Base-by-base conservation (phyloP, 2,797 vertebrate genomes). In the Clarias pachynema region DNA sequence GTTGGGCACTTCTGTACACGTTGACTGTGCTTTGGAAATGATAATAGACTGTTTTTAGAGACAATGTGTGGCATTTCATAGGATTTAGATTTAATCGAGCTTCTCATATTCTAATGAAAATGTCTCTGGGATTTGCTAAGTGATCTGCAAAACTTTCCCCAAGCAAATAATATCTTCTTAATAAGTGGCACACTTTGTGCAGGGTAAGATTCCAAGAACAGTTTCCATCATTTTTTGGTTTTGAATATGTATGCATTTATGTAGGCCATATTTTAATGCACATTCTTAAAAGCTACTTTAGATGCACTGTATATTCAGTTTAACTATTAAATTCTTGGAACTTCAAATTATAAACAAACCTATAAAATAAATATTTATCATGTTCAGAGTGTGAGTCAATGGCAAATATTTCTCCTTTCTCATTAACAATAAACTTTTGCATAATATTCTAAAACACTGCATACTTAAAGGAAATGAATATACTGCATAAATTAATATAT, bases 41-140 rank as follows among this genome's bases (percentile, higher is more conserved):
- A 81, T 69, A 49, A 57, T 56, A 69, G 40, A 56, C 63, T 29
- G 0, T 81, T 65, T 69, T 69, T n/a, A 20, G n/a, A 53, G 40
- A 56, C 63, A 81, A 56, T 8, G 26, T 24, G 44, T 81, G 80
- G 57, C 49, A 81, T 69, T 68, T 81, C 29, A 7, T 53, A 81
- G 26, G 40, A 81, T 68, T 81, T 81, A 68, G 4, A 56, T 53
- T 81, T 80, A 80, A 80, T 80, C 40, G n/a, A 26, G n/a, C n/a
- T 65, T 65, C 59, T 20, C 24, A 4, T 26, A 79, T 79, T 63
- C 16, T 29, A 20, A 15, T 65, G 37, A 57, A 69, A 81, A 53
- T 31, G 63, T 68, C n/a, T 53, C 9, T 66, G 44, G 49, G 79
- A 62, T 79, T 63, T 62, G 77, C 56, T 37, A 37, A 62, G 59